These are phyloP conservation scores for Amblyteles armatorius DNA, from an alignment of 2,888 invertebrate genomes.

Conservation along the genomic window DNA sequence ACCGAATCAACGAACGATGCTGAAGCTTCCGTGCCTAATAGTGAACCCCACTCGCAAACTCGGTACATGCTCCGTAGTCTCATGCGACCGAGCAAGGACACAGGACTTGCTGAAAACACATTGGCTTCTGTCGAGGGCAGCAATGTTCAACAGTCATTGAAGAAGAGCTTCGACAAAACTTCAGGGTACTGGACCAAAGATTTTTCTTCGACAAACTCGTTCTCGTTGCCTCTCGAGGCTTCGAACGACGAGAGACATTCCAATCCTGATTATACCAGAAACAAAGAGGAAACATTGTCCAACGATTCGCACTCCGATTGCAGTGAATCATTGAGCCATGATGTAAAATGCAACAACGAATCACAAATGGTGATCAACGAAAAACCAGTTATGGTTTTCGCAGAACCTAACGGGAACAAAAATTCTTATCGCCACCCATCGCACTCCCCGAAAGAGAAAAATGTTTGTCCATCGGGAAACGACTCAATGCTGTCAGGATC, in stretches of 20 bases:
- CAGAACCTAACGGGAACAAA: not conserved
- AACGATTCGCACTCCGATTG: not conserved
- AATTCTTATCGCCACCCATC: not conserved
- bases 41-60: not conserved
- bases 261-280: not conserved
- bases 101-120: not conserved
- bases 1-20: not conserved
- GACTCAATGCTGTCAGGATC: not conserved
- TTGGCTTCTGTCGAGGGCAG: slow-evolving; percentile 9
- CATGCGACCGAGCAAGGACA: not conserved
- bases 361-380: not conserved
- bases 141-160: not conserved
- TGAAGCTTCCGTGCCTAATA: not conserved
- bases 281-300: not conserved
- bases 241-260: not conserved
- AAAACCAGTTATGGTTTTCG: not conserved
- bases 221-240: not conserved
- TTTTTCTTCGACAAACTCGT: not conserved
- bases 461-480: not conserved
- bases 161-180: slow-evolving; percentile 3
- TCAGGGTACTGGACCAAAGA: slow-evolving; percentile 23
- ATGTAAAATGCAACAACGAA: not conserved
- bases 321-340: not conserved
- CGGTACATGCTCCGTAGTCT: slow-evolving; percentile 45
- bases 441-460: not conserved